Base-by-base conservation (phyloP, 2,797 vertebrate species). In the Poeciliopsis gracilis region DNA sequence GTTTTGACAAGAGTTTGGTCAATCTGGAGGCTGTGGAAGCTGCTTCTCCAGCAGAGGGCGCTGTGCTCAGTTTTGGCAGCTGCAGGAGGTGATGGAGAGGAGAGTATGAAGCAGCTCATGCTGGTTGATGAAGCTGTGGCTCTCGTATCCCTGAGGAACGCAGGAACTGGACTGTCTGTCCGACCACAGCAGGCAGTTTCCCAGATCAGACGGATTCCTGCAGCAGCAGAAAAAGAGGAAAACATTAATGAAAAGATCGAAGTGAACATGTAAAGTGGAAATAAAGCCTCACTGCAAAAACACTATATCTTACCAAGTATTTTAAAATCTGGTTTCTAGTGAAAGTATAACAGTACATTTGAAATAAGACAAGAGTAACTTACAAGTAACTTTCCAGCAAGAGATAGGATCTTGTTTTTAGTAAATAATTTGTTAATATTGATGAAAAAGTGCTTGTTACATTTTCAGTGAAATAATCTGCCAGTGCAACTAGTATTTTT, bases 81-180 rank as follows among this genome's bases (percentile, higher is more conserved):
- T 75, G 88, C 96, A 93, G 67, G 94, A 95, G 33, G 80, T 91
- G 86, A 95, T 92, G 89, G 96, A 89, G n/a, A 94, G 84, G 4
- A 96, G 38, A 0, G 91, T 94, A 63, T 83, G 89, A 5, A 91
- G 81, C 18, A 77, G 88, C 0, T 87, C 94, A 0, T 85, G 89
- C 71, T 87, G 90, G 91, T 92, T 96, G n/a, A 85, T 71, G 92
- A 96, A 94, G 5, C 87, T 89, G 88, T 94, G 94, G 28, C 80
- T 90, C 13, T 93, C 86, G 0, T 87, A 92, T 1, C 81, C 86
- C n/a, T 89, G 90, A 53, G 95, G 94, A 53, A 84, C 80, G 1
- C 95, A 96, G 5, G 78, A 84, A 5, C 81, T 88, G 49, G 91
- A 83, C 41, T 89, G 86, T n/a, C 88, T 91, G 16, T 91, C 93